These are phyloP conservation scores for Rhadinocentrus ornatus DNA, from an alignment of 2,797 vertebrate species.

Conservation along the genomic window DNA sequence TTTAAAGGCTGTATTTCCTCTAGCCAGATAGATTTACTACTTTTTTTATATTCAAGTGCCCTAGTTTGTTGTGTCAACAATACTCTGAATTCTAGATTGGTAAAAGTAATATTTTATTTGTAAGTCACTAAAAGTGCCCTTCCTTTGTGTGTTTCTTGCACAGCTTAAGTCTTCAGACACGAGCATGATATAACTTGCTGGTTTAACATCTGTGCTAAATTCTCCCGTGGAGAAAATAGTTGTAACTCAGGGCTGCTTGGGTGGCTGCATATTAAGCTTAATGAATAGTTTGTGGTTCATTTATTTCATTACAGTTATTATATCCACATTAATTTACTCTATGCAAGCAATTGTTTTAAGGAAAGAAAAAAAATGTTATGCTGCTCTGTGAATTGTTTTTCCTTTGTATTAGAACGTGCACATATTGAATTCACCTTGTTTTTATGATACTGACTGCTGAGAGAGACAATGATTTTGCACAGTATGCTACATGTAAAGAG, in stretches of 20 bases:
- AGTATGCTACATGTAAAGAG: background rate
- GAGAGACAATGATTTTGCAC: background rate
- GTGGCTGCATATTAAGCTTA: slow-evolving; percentile 2
- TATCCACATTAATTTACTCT: slow-evolving; percentile 15
- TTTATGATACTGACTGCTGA: background rate
- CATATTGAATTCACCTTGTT: slow-evolving; percentile 14
- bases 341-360: background rate
- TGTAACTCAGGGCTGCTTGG: background rate
- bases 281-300: slow-evolving; percentile 22
- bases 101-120: background rate
- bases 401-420: slow-evolving; percentile 2
- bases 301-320: slow-evolving; percentile 26
- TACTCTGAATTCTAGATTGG: background rate
- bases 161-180: background rate
- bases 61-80: background rate
- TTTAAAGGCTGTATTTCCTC: no score
- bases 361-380: slow-evolving; percentile 4
- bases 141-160: background rate
- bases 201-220: background rate
- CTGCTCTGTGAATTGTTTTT: slow-evolving; percentile 17
- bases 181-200: background rate
- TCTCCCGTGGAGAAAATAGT: background rate
- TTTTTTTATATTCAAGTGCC: background rate
- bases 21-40: background rate
- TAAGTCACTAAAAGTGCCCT: background rate